phyloP scores from a whole-genome alignment of 53 echinoderm and acorn worm species.

The Crossaster papposus region DNA sequence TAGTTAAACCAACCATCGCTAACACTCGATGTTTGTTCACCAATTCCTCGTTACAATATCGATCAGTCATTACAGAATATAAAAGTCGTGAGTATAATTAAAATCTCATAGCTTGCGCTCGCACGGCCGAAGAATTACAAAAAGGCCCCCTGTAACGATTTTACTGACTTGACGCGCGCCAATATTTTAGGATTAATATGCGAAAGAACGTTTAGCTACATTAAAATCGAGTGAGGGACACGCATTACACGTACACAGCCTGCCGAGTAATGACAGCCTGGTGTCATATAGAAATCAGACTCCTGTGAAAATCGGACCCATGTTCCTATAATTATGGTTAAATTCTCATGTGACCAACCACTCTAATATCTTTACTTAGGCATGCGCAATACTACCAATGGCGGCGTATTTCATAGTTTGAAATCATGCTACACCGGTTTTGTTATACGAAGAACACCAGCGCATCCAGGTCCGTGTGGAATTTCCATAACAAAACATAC shows the following conservation, averaged over 20 bases:
- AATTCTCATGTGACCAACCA: too few relatives aligned
- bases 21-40: background rate
- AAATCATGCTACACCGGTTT: too few relatives aligned
- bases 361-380: too few relatives aligned
- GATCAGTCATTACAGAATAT: background rate
- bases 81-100: background rate
- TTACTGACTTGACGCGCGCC: background rate
- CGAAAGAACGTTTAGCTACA: background rate
- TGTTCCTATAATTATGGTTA: too few relatives aligned
- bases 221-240: background rate
- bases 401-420: too few relatives aligned
- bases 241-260: background rate
- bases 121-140: background rate
- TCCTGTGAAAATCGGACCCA: too few relatives aligned
- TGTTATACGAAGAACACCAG: too few relatives aligned
- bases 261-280: background rate
- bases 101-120: background rate
- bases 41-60: background rate
- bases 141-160: background rate
- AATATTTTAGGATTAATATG: background rate
- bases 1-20: background rate
- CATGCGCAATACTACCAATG: too few relatives aligned
- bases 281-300: too few relatives aligned
- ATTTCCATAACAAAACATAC: too few relatives aligned
- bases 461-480: too few relatives aligned